Base-by-base conservation (phyloP, 2,888 invertebrate species). In the Nymphalis urticae region DNA sequence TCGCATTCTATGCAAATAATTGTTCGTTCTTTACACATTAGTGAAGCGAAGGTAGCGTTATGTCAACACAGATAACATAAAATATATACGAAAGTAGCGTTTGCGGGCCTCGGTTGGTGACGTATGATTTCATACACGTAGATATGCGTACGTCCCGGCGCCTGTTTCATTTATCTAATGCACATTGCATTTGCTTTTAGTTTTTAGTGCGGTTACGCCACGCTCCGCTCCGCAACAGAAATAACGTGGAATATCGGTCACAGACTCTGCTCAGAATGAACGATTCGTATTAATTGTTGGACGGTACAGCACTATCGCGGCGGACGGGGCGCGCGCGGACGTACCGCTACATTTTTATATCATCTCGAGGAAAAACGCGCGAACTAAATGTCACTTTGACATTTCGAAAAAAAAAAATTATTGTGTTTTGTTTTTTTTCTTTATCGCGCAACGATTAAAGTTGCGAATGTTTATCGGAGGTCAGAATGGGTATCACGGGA, bases 191-290 rank as follows among this genome's bases (percentile, higher is more conserved):
- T 90, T 86, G 88, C 89, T 88, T 89, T 89, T 87, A 89, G 90
- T 87, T 86, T 85, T 85, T 87, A 88, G 85, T 87, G 80, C 83
- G 82, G 89, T 92, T 90, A 88, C 91, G 90, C 89, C 90, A 91
- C 82, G 85, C 82, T 79, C 76, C 80, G 82, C 80, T 58, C 80
- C 81, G 80, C 79, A 87, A 87, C 92, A 88, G 90, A 91, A 92
- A 92, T 92, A 92, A 90, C 90, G 88, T 84, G 78, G 88, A 90
- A 92, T 92, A 92, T 92, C 92, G 92, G 92, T 91, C 92, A 92
- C 82, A 81, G 88, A 87, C 87, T 84, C 87, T 77, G 82, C 75
- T 81, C 81, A 78, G 85, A 85, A 83, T 82, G 88, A 87, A 85
- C 86, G 86, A 86, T 84, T 85, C 83, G 82, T 83, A 87, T 90